Percentiles rank a stretch among this genome's conserved stretches.
Conservation (phyloP, 2,797 vertebrate species). For the Rhinatrema bivittatum region DNA sequence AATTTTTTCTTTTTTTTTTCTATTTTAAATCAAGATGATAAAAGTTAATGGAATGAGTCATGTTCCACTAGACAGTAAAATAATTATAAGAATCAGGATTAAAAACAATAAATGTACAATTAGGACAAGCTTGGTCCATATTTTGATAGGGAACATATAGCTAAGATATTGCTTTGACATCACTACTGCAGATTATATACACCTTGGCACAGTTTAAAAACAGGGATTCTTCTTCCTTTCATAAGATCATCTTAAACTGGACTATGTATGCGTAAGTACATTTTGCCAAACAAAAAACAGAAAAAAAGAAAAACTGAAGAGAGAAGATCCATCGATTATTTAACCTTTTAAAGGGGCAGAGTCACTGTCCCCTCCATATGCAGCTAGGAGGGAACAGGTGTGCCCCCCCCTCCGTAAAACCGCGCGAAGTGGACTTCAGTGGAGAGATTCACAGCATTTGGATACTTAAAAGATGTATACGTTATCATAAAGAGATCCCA, state of each 20-base stretch:
- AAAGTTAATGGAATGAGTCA: conserved; percentile 51
- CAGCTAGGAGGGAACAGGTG: conserved; percentile 8
- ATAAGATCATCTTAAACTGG: conserved; percentile 60
- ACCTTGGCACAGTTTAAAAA: conserved; percentile 70
- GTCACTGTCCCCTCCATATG: conserved; percentile 11
- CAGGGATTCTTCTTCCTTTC: conserved; percentile 37
- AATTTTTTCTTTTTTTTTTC: conserved; percentile 7
- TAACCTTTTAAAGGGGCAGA: conserved; percentile 37
- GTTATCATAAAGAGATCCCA: neutral
- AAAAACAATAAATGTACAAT: conserved; percentile 55
- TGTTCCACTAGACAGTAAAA: conserved; percentile 46
- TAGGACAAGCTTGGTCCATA: conserved; percentile 57
- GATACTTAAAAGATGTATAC: neutral
- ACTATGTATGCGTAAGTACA: conserved; percentile 51
- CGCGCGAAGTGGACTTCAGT: neutral
- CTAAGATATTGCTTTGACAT: conserved; percentile 68
- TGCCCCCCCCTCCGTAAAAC: neutral
- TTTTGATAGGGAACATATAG: conserved; percentile 49
- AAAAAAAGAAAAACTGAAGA: conserved; percentile 15
- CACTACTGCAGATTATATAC: conserved; percentile 52
- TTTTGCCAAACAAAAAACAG: conserved; percentile 57
- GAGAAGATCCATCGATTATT: too few species aligned
- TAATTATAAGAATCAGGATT: conserved; percentile 42
- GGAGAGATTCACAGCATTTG: neutral
- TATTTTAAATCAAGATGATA: conserved; percentile 48